A percentile compares a stretch with the other conserved stretches of the same genome.
Evolutionary conservation across 2,888 invertebrate genomes (phyloP).

Genomic region (Drosophila mulleri): DNA sequence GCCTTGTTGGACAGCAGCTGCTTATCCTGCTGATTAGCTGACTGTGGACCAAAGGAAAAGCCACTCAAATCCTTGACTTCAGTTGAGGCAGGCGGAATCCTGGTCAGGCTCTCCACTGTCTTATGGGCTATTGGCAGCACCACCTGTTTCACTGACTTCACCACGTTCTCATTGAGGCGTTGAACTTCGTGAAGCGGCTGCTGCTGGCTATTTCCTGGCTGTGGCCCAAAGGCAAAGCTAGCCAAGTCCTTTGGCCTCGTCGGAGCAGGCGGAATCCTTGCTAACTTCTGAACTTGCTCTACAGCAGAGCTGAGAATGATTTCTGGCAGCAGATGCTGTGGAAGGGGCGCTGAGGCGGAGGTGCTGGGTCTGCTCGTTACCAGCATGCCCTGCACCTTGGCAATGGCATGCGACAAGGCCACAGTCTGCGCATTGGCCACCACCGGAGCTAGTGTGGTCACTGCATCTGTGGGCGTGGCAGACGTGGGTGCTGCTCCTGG

Average conservation of each 20-base stretch:
- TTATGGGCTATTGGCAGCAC: slow-evolving; percentile 4
- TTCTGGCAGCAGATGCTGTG: not conserved
- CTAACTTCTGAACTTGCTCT: not conserved
- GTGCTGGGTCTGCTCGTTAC: not conserved
- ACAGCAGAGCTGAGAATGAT: not conserved
- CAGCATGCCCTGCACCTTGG: slow-evolving; percentile 7
- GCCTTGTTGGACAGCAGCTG: not conserved
- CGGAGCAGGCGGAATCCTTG: not conserved
- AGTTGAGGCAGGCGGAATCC: not conserved
- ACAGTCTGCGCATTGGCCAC: slow-evolving; percentile 9
- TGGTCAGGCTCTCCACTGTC: not conserved
- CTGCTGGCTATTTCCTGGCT: not conserved
- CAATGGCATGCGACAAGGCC: slow-evolving; percentile 6
- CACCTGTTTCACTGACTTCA: not conserved
- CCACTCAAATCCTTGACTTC: not conserved
- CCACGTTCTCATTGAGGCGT: not conserved
- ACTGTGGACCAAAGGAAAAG: too few relatives aligned
- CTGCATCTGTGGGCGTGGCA: not conserved
- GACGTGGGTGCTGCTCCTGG: not conserved
- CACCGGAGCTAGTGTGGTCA: slow-evolving; percentile 11
- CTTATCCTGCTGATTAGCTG: not conserved
- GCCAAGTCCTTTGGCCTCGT: not conserved
- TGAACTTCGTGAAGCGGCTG: not conserved
- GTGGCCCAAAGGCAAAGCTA: not conserved
- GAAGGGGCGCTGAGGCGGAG: slow-evolving; percentile 1